A percentile compares a stretch with the other conserved stretches of the same genome.
Conservation (phyloP, 2,888 invertebrate genomes). For the Xestia rhomboidea region DNA sequence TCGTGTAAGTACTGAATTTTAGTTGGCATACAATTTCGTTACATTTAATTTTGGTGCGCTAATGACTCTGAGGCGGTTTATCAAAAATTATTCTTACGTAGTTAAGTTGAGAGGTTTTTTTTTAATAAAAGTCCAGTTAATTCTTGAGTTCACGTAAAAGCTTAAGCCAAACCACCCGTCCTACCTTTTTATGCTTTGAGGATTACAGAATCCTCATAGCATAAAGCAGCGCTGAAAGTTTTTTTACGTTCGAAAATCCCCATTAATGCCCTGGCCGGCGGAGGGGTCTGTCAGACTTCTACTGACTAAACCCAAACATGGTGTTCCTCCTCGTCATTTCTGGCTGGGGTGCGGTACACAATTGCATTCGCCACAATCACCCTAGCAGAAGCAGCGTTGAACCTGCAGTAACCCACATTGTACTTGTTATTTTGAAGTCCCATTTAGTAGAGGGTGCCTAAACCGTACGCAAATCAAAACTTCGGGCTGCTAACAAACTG, state of each 20-base stretch:
- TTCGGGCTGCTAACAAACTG: background rate
- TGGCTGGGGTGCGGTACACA: too few species aligned
- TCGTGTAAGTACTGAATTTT: constrained; percentile 14
- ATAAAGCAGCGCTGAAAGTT: too few species aligned
- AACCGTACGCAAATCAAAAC: background rate
- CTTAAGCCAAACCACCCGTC: too few species aligned
- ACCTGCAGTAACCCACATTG: background rate
- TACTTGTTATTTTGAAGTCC: background rate
- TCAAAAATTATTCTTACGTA: background rate
- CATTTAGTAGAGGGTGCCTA: background rate
- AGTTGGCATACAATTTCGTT: constrained; percentile 7
- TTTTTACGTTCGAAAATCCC: too few species aligned
- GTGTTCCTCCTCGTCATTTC: too few species aligned
- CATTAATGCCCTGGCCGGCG: too few species aligned
- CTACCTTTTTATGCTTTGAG: too few species aligned
- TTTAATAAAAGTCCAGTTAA: background rate
- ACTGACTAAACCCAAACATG: too few species aligned
- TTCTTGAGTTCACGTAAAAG: background rate
- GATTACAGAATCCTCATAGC: too few species aligned
- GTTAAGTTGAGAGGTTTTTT: background rate
- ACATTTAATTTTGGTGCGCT: constrained; percentile 14
- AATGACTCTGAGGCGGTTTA: constrained; percentile 1
- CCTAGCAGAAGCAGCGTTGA: background rate
- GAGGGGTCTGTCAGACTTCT: too few species aligned
- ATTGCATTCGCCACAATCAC: too few species aligned